Percentiles rank a stretch among this genome's conserved stretches.
These are phyloP conservation scores for Pissodes strobi DNA, from an alignment of 1,140 invertebrate species.

Conservation along the genomic window DNA sequence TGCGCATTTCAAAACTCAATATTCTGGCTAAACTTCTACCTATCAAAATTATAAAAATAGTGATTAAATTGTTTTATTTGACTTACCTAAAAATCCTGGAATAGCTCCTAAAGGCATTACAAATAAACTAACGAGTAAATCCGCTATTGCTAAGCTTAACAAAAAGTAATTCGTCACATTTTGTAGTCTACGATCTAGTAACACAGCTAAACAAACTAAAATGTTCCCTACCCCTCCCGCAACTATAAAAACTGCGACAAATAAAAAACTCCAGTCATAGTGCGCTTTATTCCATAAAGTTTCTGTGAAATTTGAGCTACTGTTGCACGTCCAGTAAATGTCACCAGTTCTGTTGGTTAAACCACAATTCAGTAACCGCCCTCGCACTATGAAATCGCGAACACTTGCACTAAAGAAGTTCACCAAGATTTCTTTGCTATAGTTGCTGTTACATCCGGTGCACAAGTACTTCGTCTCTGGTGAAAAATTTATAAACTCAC, in stretches of 20 bases:
- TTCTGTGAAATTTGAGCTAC: slow-evolving; percentile 13
- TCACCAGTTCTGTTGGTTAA: slow-evolving; percentile 37
- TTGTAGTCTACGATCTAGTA: slow-evolving; percentile 80
- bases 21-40: neutral
- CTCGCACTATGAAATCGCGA: slow-evolving; percentile 36
- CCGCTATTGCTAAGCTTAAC: slow-evolving; percentile 88
- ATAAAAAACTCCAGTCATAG: slow-evolving; percentile 78
- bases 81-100: slow-evolving; percentile 82
- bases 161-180: slow-evolving; percentile 96
- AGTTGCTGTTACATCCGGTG: slow-evolving; percentile 26
- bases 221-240: slow-evolving; percentile 90
- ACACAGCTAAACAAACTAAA: slow-evolving; percentile 87
- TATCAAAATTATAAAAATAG: neutral
- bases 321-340: slow-evolving; percentile 41
- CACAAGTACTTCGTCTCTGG: slow-evolving; percentile 25
- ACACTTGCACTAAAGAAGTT: slow-evolving; percentile 27
- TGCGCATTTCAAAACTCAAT: too few species aligned
- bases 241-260: slow-evolving; percentile 79
- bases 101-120: slow-evolving; percentile 90
- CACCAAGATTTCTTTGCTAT: slow-evolving; percentile 22
- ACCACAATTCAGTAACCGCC: slow-evolving; percentile 29
- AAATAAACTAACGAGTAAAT: slow-evolving; percentile 87
- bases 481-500: slow-evolving; percentile 29
- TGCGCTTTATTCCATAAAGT: slow-evolving; percentile 41
- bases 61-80: neutral